These are phyloP conservation scores for Platyrinchus mystaceus DNA, from an alignment of 2,797 vertebrate genomes.

Conservation along the genomic window DNA sequence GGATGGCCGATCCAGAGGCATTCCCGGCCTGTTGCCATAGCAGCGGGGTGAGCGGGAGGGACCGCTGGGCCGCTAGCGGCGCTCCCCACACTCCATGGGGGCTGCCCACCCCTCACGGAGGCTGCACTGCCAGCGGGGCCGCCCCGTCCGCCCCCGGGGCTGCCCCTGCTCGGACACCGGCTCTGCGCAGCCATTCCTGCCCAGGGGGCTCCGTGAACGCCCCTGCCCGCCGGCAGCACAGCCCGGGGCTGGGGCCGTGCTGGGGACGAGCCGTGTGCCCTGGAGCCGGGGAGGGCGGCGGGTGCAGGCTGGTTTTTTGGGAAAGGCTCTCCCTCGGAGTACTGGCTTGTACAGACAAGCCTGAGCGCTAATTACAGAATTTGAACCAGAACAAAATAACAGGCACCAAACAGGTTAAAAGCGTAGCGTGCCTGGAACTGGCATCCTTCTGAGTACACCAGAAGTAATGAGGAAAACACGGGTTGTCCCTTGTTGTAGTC, in stretches of 20 bases:
- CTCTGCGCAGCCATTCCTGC: not conserved
- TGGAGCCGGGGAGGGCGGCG: fast-evolving
- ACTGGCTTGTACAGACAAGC: not conserved
- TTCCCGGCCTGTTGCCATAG: slow-evolving; percentile 71
- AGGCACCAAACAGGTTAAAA: not conserved
- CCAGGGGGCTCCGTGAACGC: slow-evolving; percentile 31
- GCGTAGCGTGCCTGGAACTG: not conserved
- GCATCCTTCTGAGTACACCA: not conserved
- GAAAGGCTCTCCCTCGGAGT: not conserved
- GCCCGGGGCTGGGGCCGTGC: not conserved
- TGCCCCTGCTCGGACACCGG: not conserved
- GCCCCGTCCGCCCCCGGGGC: not conserved
- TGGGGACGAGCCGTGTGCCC: not conserved
- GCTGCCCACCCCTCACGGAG: not conserved
- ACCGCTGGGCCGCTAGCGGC: not conserved
- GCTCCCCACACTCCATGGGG: not conserved
- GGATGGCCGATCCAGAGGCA: slow-evolving; percentile 2
- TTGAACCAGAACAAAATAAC: not conserved
- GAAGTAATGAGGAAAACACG: not conserved
- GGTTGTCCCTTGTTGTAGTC: fast-evolving
- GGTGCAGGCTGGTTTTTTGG: not conserved
- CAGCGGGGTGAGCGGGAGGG: slow-evolving; percentile 34
- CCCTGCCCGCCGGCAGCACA: not conserved
- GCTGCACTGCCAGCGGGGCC: not conserved
- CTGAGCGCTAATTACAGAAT: not conserved